Evolutionary conservation across 2,797 vertebrate species (phyloP).

Genomic region (Notolabrus celidotus): DNA sequence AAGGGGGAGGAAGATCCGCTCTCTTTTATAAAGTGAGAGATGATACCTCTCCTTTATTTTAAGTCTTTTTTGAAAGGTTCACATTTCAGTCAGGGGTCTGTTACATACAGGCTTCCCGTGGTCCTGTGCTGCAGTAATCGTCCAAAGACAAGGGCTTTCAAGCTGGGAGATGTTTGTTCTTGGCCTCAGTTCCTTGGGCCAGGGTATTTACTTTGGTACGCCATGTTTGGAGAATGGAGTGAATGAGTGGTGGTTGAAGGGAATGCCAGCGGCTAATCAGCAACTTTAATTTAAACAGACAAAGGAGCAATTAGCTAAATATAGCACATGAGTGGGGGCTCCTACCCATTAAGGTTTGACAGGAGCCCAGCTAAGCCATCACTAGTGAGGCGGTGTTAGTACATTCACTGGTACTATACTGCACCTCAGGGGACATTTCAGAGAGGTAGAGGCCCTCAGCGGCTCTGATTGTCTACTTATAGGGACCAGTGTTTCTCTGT

Average conservation of each 20-base stretch:
- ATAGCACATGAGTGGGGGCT: constrained; percentile 63
- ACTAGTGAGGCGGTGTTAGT: constrained; percentile 85
- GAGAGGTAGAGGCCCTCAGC: constrained; percentile 77
- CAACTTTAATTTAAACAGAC: constrained; percentile 57
- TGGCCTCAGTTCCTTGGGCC: constrained; percentile 55
- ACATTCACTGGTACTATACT: constrained; percentile 80
- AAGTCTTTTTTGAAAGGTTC: constrained; percentile 69
- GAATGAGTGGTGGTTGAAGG: constrained; percentile 49
- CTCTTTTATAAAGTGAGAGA: constrained; percentile 58
- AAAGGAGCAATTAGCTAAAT: constrained; percentile 61
- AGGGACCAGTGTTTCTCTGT: constrained; percentile 67
- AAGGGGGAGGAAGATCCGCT: constrained; percentile 61
- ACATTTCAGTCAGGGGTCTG: constrained; percentile 70
- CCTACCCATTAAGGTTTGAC: constrained; percentile 56
- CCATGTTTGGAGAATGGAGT: constrained; percentile 55
- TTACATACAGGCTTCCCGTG: constrained; percentile 56
- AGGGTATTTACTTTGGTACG: constrained; percentile 71
- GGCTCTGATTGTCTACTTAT: constrained; percentile 82
- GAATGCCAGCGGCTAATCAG: constrained; percentile 54
- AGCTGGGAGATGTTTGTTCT: constrained; percentile 46
- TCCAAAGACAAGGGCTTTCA: constrained; percentile 61
- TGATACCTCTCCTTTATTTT: constrained; percentile 52
- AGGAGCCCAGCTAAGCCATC: constrained; percentile 74
- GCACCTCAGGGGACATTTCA: constrained; percentile 71
- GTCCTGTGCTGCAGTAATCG: constrained; percentile 59